Evolutionary conservation across 2,113 vertebrate genomes (phyloP), one percentile per base, ranked within the genome.

Genomic region (Megaceryle torquata): DNA sequence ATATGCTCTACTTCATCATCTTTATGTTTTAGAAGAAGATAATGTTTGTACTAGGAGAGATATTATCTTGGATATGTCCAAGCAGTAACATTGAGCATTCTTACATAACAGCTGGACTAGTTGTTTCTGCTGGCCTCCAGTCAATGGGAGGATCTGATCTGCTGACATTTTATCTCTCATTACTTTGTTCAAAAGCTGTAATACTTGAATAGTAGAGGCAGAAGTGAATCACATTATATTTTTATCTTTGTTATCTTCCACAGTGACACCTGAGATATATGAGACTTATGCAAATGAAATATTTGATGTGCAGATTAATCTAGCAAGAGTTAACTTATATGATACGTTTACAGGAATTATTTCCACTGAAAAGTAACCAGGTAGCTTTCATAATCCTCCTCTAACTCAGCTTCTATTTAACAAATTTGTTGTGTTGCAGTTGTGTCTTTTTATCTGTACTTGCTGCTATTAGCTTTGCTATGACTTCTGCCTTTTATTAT

Each of bases 381-480:
- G 16, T 56, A 31, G 17, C 6, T 93, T 5, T 86, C 44, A 70
- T 64, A 88, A 78, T 70, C 29, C 33, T 82, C 19, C 61, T 83
- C 43, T 77, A 86, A 77, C 17, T 63, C 75, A 83, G 63, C 41
- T 85, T 85, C 59, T 74, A 9, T 88, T 68, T 79, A 67, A 39
- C n/a, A 83, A 59, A 77, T 90, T 20, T 53, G 12, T 82, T 50
- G 13, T 78, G 35, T 82, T n/a, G 20, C 50, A 33, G 41, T 77
- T 88, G 25, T 35, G 15, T 13, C 41, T 74, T 88, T 91, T 81
- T 63, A 75, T 84, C 48, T 78, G 24, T 64, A 44, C 39, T 90
- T 86, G 69, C 19, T 75, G 76, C 60, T 95, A 83, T 95, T 91
- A 90, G 11, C 60, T 92, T 61, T 68, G 41, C 48, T 95, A 22